Percentiles rank a stretch among this genome's conserved stretches.
phyloP scores from a whole-genome alignment of 2,888 invertebrate genomes.

The Girardia tigrina region DNA sequence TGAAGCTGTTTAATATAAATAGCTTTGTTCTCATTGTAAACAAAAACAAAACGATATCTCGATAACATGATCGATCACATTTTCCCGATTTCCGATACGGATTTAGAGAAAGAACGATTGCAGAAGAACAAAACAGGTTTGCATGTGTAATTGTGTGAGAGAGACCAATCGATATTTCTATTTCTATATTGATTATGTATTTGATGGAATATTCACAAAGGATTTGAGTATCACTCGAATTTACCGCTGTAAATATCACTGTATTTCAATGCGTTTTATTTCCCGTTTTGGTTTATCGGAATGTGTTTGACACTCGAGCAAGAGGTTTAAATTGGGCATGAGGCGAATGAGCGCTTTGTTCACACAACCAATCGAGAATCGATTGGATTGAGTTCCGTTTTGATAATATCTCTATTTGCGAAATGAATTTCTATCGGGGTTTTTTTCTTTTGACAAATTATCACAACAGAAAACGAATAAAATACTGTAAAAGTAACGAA shows the following conservation, averaged over 20 bases:
- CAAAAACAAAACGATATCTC: neutral
- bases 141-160: too few species aligned
- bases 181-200: too few species aligned
- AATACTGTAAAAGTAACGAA: too few species aligned
- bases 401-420: too few species aligned
- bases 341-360: too few species aligned
- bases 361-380: too few species aligned
- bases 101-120: constrained; percentile 27
- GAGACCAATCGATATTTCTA: too few species aligned
- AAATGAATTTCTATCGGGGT: neutral
- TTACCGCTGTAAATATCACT: constrained; percentile 69
- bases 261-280: constrained; percentile 66
- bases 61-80: neutral
- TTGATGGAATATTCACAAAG: constrained; percentile 40
- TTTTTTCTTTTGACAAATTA: too few species aligned
- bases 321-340: constrained; percentile 34
- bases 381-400: too few species aligned
- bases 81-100: constrained; percentile 26
- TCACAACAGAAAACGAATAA: too few species aligned
- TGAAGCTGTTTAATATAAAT: too few species aligned
- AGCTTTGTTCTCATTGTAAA: neutral
- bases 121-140: constrained; percentile 24
- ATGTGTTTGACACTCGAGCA: neutral
- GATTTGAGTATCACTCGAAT: constrained; percentile 54
- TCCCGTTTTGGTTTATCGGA: constrained; percentile 60